phyloP scores from a whole-genome alignment of 1,140 invertebrate genomes.

The Leptestheria dahalacensis region DNA sequence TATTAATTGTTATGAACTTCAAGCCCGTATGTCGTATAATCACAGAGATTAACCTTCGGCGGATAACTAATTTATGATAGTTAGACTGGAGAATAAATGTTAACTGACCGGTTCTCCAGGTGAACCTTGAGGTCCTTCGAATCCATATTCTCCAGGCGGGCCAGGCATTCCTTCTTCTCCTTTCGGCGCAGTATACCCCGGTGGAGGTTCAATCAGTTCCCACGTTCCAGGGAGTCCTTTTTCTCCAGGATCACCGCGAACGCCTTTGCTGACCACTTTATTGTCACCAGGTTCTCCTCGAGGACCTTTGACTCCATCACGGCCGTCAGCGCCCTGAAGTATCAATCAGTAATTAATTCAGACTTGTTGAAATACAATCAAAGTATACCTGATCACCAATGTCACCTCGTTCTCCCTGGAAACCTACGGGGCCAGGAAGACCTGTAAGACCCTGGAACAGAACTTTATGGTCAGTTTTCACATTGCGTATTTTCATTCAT shows the following conservation, averaged over 20 bases:
- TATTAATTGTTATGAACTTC: too few species aligned
- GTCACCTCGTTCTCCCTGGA: slow-evolving; percentile 16
- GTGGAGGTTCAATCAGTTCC: background rate
- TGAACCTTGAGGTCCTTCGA: slow-evolving; percentile 39
- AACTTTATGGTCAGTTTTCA: background rate
- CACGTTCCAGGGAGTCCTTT: slow-evolving; percentile 17
- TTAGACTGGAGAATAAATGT: too few species aligned
- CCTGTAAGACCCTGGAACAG: slow-evolving; percentile 16
- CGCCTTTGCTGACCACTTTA: slow-evolving; percentile 29
- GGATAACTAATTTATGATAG: too few species aligned
- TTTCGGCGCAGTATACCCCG: slow-evolving; percentile 28
- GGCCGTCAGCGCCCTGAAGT: slow-evolving; percentile 37
- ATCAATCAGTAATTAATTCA: slow-evolving; percentile 23
- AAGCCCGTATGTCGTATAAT: too few species aligned
- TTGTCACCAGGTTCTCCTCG: slow-evolving; percentile 33
- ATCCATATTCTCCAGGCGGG: slow-evolving; percentile 38
- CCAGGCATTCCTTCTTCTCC: slow-evolving; percentile 22
- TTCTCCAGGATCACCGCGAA: slow-evolving; percentile 21
- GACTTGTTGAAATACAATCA: slow-evolving; percentile 9
- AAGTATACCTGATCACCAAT: slow-evolving; percentile 6
- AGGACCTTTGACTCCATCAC: slow-evolving; percentile 35
- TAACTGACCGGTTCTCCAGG: background rate
- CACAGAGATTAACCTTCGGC: too few species aligned
- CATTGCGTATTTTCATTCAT: background rate
- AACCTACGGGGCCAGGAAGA: slow-evolving; percentile 20